Evolutionary conservation across 2,888 invertebrate species (phyloP).

Genomic region (Cerastis leucographa): DNA sequence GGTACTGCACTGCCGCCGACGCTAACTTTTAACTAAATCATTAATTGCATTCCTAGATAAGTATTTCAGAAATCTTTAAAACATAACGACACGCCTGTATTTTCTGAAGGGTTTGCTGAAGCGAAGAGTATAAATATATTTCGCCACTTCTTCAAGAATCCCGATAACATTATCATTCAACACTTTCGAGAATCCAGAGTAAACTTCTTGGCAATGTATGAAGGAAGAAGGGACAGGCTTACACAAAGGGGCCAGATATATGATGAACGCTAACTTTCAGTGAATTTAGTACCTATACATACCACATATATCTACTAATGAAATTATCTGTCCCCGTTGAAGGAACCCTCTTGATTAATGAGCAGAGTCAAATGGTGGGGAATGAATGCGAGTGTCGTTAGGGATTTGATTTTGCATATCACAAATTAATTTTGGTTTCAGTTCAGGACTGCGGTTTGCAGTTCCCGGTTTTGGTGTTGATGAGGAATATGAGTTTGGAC

Average conservation of each 20-base stretch:
- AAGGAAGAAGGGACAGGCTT: constrained; percentile 73
- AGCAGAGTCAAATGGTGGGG: constrained; percentile 77
- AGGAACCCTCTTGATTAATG: constrained; percentile 82
- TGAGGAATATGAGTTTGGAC: not conserved
- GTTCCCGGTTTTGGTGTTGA: constrained; percentile 36
- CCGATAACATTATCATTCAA: constrained; percentile 16
- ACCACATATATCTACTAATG: constrained; percentile 80
- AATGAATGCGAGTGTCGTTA: constrained; percentile 78
- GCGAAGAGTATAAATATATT: not conserved
- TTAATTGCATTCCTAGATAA: not conserved
- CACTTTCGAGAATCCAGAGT: constrained; percentile 57
- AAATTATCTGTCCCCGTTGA: constrained; percentile 83
- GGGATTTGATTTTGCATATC: constrained; percentile 78
- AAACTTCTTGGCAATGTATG: constrained; percentile 63
- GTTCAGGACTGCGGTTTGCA: constrained; percentile 42
- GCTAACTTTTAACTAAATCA: not conserved
- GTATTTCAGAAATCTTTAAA: not conserved
- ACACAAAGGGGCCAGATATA: constrained; percentile 85
- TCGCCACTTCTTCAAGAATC: not conserved
- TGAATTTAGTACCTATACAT: constrained; percentile 71
- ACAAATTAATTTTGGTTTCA: constrained; percentile 74
- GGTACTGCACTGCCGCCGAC: not conserved
- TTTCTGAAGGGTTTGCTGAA: not conserved
- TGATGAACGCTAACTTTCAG: constrained; percentile 84
- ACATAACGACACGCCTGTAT: not conserved